Percentiles rank a stretch among this genome's conserved stretches.
These are phyloP conservation scores for Callipepla californica DNA, from an alignment of 2,113 vertebrate species.

Conservation along the genomic window DNA sequence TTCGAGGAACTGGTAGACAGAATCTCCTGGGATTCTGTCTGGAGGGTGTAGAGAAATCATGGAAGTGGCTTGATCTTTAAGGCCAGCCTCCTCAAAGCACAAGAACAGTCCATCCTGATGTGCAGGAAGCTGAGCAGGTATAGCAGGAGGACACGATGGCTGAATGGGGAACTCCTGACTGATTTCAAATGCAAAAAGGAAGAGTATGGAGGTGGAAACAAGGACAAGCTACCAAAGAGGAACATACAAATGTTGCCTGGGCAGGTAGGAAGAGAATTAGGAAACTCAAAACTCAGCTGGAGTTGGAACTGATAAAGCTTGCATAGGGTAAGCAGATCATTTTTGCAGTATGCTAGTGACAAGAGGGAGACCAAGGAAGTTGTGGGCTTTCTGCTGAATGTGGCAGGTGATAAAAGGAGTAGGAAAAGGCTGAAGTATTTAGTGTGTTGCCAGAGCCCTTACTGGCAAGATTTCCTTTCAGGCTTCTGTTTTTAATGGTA, in stretches of 20 bases:
- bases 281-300: background rate
- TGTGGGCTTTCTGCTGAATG: background rate
- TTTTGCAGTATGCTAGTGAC: background rate
- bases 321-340: background rate
- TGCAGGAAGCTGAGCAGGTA: slow-evolving; percentile 68
- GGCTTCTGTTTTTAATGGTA: background rate
- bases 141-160: slow-evolving; percentile 42
- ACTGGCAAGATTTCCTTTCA: background rate
- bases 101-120: slow-evolving; percentile 55
- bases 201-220: slow-evolving; percentile 12
- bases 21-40: slow-evolving; percentile 39
- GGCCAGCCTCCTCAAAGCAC: slow-evolving; percentile 56
- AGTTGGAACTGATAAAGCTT: background rate
- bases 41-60: slow-evolving; percentile 4
- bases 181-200: slow-evolving; percentile 58
- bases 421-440: background rate
- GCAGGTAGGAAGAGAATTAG: background rate
- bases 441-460: background rate
- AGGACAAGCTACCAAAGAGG: background rate
- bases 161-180: slow-evolving; percentile 22
- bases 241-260: background rate
- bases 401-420: background rate
- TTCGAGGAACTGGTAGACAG: slow-evolving; percentile 22
- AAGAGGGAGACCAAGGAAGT: background rate
- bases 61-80: slow-evolving; percentile 53